A percentile compares a stretch with the other conserved stretches of the same genome.
These are phyloP conservation scores for Apus apus DNA, from an alignment of 2,113 vertebrate genomes.

Conservation along the genomic window DNA sequence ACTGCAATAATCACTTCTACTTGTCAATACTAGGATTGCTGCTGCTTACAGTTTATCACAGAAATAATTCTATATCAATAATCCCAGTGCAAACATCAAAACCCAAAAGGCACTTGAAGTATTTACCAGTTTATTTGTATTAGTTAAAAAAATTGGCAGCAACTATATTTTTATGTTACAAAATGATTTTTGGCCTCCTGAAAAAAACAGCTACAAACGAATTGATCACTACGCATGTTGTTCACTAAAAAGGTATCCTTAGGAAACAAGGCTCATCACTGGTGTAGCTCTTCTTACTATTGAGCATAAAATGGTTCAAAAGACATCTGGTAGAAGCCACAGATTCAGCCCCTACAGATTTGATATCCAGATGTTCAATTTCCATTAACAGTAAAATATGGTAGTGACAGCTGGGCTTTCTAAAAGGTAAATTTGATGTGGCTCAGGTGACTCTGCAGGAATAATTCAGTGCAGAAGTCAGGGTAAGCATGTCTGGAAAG, in stretches of 20 bases:
- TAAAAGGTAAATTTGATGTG: not conserved
- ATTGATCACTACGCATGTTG: not conserved
- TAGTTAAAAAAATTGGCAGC: constrained; percentile 49
- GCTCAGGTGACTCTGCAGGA: not conserved
- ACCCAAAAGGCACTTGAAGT: not conserved
- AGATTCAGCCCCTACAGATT: not conserved
- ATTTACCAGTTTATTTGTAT: constrained; percentile 56
- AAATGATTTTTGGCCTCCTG: not conserved
- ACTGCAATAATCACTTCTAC: constrained; percentile 32
- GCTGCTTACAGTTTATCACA: not conserved
- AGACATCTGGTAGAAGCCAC: not conserved
- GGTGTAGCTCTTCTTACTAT: not conserved
- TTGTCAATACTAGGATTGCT: constrained; percentile 31
- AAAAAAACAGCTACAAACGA: not conserved
- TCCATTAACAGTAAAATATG: not conserved
- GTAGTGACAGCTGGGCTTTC: not conserved
- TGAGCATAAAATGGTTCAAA: not conserved
- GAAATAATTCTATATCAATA: constrained; percentile 25
- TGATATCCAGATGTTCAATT: not conserved
- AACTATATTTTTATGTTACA: not conserved
- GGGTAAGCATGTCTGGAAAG: not conserved
- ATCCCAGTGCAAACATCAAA: constrained; percentile 9
- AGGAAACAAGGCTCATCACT: not conserved
- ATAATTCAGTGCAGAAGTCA: not conserved
- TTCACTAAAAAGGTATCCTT: not conserved